Conservation (phyloP, 2,797 vertebrate species). For the Melanotaenia maccullochi region DNA sequence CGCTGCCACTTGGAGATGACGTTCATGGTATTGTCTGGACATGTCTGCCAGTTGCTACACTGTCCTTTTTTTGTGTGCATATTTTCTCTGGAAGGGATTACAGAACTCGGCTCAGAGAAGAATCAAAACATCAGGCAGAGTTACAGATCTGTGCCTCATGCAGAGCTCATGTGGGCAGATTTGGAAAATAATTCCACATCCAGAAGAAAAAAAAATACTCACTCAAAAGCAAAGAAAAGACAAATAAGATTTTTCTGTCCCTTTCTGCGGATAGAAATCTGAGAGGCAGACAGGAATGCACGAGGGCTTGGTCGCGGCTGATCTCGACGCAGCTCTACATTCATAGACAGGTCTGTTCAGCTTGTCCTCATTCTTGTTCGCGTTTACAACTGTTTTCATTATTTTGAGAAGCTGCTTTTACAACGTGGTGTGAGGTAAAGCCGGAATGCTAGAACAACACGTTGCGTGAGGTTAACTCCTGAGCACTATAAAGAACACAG, state of each 20-base stretch:
- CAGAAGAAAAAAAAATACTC: constrained; percentile 18
- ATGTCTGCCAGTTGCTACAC: constrained; percentile 70
- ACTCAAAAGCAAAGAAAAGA: not conserved
- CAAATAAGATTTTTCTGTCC: constrained; percentile 51
- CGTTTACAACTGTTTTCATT: constrained; percentile 57
- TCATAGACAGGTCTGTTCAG: constrained; percentile 76
- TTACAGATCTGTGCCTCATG: constrained; percentile 59
- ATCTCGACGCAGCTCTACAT: constrained; percentile 53
- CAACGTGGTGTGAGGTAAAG: constrained; percentile 35
- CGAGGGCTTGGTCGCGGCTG: constrained; percentile 66
- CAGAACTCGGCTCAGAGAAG: constrained; percentile 45
- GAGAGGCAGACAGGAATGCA: constrained; percentile 75
- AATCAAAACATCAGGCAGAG: constrained; percentile 71
- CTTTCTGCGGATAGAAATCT: constrained; percentile 73
- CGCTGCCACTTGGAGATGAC: constrained; percentile 55
- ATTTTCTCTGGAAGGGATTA: constrained; percentile 67
- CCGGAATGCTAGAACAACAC: constrained; percentile 42
- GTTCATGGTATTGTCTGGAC: constrained; percentile 69
- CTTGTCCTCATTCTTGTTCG: constrained; percentile 72
- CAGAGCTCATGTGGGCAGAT: constrained; percentile 65
- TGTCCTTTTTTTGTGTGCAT: constrained; percentile 42
- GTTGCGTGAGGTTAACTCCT: constrained; percentile 13
- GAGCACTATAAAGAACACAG: not conserved
- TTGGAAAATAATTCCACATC: constrained; percentile 69
- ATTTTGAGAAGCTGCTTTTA: constrained; percentile 30